Percentiles rank a stretch among this genome's conserved stretches.
These are phyloP conservation scores for Sciurus vulgaris DNA, from an alignment of 2,797 vertebrate genomes.

Conservation along the genomic window DNA sequence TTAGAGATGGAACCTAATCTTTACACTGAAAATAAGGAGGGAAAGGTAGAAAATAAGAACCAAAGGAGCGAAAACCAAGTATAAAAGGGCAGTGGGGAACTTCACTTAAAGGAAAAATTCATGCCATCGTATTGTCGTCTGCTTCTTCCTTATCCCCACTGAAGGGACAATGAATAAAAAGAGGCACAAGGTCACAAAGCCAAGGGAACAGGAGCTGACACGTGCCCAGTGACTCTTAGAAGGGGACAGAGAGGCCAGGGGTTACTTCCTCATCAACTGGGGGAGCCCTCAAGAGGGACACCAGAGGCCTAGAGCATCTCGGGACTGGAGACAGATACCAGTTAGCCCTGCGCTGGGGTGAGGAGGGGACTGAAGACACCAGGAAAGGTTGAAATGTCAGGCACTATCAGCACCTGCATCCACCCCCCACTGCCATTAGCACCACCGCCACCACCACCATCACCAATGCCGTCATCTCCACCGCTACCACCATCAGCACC, in stretches of 20 bases:
- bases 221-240: not conserved
- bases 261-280: not conserved
- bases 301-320: not conserved
- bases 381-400: not conserved
- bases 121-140: not conserved
- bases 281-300: not conserved
- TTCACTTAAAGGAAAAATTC: constrained; percentile 7
- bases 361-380: not conserved
- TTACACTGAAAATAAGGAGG: constrained; percentile 19
- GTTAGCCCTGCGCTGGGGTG: not conserved
- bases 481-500: accelerated
- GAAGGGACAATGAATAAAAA: not conserved
- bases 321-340: not conserved
- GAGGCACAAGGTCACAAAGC: not conserved
- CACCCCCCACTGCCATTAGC: accelerated
- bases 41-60: not conserved
- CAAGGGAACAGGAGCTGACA: not conserved
- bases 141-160: not conserved
- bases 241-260: not conserved
- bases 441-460: accelerated
- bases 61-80: not conserved
- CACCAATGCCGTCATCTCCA: too few relatives aligned
- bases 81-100: not conserved
- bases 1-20: not conserved
- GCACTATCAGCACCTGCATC: not conserved